These are phyloP conservation scores for Xiphophorus maculatus DNA, from an alignment of 2,113 vertebrate genomes.

Conservation along the genomic window DNA sequence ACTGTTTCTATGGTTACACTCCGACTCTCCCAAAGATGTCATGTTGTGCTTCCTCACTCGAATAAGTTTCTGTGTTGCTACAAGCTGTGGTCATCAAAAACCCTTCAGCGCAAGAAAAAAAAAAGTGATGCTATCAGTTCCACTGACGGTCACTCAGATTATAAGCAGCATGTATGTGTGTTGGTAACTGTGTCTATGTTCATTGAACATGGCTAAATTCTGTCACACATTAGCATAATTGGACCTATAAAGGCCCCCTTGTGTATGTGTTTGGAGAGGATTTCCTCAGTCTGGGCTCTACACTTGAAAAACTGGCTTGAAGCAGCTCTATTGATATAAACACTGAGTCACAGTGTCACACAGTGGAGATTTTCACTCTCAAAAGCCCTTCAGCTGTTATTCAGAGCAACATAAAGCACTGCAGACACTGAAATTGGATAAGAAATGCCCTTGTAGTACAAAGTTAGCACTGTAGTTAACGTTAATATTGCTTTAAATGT, in stretches of 20 bases:
- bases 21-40: slow-evolving; percentile 53
- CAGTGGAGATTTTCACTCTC: slow-evolving; percentile 8
- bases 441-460: background rate
- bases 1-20: slow-evolving; percentile 63
- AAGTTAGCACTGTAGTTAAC: background rate
- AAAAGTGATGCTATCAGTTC: background rate
- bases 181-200: slow-evolving; percentile 12
- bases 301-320: slow-evolving; percentile 40
- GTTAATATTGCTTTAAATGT: background rate
- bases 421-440: background rate
- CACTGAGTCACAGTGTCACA: slow-evolving; percentile 43
- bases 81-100: slow-evolving; percentile 3
- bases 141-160: slow-evolving; percentile 4
- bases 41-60: slow-evolving; percentile 31
- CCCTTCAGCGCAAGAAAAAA: background rate
- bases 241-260: slow-evolving; percentile 53
- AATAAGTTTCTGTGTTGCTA: slow-evolving; percentile 2
- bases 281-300: slow-evolving; percentile 54
- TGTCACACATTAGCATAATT: slow-evolving; percentile 36
- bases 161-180: slow-evolving; percentile 12
- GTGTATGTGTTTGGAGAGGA: slow-evolving; percentile 50
- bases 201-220: slow-evolving; percentile 26
- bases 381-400: background rate
- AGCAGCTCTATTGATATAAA: slow-evolving; percentile 40
- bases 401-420: background rate